Percentiles rank a stretch among this genome's conserved stretches.
These are phyloP conservation scores for Propithecus perrieri DNA, from an alignment of 2,797 vertebrate species.

Conservation along the genomic window DNA sequence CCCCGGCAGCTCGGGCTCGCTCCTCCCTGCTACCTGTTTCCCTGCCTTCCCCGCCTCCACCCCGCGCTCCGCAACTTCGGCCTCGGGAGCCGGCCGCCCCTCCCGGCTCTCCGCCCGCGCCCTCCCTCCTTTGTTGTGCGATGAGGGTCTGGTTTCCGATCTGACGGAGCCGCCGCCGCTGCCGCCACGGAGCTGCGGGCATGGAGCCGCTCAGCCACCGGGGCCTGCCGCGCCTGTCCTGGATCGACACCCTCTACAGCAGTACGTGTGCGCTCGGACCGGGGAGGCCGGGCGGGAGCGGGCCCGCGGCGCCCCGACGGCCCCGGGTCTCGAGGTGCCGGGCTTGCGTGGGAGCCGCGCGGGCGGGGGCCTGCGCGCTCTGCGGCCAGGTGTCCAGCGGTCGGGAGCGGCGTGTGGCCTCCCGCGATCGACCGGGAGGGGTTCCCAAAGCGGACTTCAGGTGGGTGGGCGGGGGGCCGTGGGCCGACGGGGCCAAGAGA, in stretches of 20 bases:
- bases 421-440: neutral
- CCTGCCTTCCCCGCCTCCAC: constrained; percentile 21
- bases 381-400: neutral
- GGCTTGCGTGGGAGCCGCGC: neutral
- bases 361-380: neutral
- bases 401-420: rapidly evolving
- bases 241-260: constrained; percentile 99
- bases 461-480: neutral
- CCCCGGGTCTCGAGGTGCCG: neutral
- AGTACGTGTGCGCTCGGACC: constrained; percentile 89
- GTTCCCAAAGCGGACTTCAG: neutral
- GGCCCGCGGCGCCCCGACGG: neutral
- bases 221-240: constrained; percentile 96
- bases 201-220: constrained; percentile 97
- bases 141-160: constrained; percentile 82
- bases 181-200: constrained; percentile 80
- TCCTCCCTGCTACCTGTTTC: constrained; percentile 73
- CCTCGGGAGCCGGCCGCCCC: constrained; percentile 27
- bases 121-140: constrained; percentile 85
- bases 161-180: constrained; percentile 66
- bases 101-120: constrained; percentile 58
- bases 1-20: neutral
- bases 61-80: constrained; percentile 58
- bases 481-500: neutral
- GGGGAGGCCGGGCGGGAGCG: neutral